Evolutionary conservation across 2,888 invertebrate species (phyloP), one percentile per base, ranked within the genome.

Genomic region (Salpingus planirostris): DNA sequence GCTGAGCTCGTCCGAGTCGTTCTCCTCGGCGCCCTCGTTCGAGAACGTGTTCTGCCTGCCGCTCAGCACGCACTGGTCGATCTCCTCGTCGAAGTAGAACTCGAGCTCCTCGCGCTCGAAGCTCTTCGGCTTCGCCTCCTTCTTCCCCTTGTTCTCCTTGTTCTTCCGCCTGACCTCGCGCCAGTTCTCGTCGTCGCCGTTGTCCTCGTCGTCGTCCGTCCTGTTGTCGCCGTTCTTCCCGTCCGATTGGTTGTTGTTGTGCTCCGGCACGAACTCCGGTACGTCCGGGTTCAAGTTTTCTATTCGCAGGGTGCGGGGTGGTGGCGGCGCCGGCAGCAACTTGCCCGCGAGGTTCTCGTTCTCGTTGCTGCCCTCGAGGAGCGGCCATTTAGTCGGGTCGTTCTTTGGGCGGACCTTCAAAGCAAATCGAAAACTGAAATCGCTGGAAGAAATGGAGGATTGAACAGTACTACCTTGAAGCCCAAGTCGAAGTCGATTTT

Each of bases 61-160:
- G 34, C 80, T 78, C 2, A 85, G 85, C 44, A 84, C 73, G 43
- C 67, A 67, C 34, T 55, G 50, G 36, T 90, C 89, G 42, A 95
- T 68, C 64, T 97, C 97, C 68, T 96, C 96, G 59, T 97, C 96
- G 60, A 97, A 90, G 68, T 92, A 89, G 68, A 97, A 97, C 64
- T 93, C 91, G 44, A 95, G 68, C 61, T 93, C 93, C 65, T 93
- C 92, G 43, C 78, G 48, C 49, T 64, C 62, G 27, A 45, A 42
- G 15, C 38, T 43, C 24, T 45, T 47, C 7, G 39, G 31, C 35
- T 56, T 55, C 3, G 38, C 50, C 31, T 59, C 57, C 42, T 49
- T 58, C 41, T 11, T 11, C 8, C 18, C 18, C 18, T 55, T 57
- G 29, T 55, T 55, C 36, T 66, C 65, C 30, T 63, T 64, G 32